Conservation (phyloP, 2,888 invertebrate species). For the Gortyna flavago region DNA sequence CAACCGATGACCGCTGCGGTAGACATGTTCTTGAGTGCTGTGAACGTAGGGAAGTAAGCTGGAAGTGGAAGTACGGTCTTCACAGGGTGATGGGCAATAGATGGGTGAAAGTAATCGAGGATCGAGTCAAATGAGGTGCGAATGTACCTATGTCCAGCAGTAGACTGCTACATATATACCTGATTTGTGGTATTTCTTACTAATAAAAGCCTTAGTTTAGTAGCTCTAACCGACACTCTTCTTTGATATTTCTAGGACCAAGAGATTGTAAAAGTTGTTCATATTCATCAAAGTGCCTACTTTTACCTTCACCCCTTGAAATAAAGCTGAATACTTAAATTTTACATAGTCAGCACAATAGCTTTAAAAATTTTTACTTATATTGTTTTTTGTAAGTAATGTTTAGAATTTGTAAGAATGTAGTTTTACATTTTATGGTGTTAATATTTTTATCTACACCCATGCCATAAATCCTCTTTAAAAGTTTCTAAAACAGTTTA, state of each 20-base stretch:
- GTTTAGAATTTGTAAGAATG: too few species aligned
- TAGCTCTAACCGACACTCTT: background rate
- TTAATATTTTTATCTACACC: too few species aligned
- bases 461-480: too few species aligned
- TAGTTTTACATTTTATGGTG: too few species aligned
- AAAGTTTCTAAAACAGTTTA: too few species aligned
- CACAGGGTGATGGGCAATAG: background rate
- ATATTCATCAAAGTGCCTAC: background rate
- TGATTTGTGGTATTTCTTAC: background rate
- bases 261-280: background rate
- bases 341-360: background rate
- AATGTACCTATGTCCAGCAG: background rate
- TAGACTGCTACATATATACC: background rate
- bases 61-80: too few species aligned
- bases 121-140: background rate
- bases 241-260: background rate
- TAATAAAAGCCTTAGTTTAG: background rate
- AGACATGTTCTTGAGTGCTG: background rate
- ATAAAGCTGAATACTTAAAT: background rate
- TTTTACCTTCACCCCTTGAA: background rate
- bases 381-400: background rate
- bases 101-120: too few species aligned
- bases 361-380: background rate
- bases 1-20: too few species aligned
- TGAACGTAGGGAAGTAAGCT: too few species aligned